Evolutionary conservation across 1,140 invertebrate genomes (phyloP), one percentile per base, ranked within the genome.

Genomic region (Achatina immaculata): DNA sequence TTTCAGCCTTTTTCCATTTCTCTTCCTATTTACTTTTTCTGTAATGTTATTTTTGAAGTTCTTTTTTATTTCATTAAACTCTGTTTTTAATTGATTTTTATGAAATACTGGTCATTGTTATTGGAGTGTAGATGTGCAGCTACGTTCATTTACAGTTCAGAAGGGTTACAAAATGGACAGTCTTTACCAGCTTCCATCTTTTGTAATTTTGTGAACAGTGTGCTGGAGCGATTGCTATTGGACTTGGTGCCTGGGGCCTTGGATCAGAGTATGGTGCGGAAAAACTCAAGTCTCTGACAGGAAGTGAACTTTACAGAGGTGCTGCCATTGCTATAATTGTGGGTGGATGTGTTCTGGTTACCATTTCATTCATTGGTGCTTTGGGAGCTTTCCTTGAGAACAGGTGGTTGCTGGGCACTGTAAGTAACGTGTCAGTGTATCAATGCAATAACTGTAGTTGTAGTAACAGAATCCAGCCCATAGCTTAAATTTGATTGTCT

Each of bases 161-260:
- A n/a, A n/a, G n/a, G n/a, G n/a, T n/a, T n/a, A n/a, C n/a, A n/a
- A n/a, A n/a, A n/a, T n/a, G n/a, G n/a, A n/a, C n/a, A n/a, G 19
- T 40, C 9, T 69, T 40, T 34, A 31, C 2, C 34, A 48, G 19
- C 11, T 43, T 28, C 42, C 16, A 19, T 73, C 42, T 51, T n/a
- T n/a, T n/a, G n/a, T n/a, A n/a, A n/a, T n/a, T n/a, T n/a, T n/a
- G n/a, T n/a, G n/a, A n/a, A 45, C 43, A 73, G 71, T 40, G 38
- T 48, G 71, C 71, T 28, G 71, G 71, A 73, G 71, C 71, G 6
- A 73, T 73, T 16, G 71, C 71, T 34, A 73, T 73, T 51, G 71
- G 71, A 0, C 71, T 73, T 31, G 71, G 71, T 3, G 71, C 71
- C 1, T 73, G 71, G 71, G 71, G 38, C 16, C 45, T 73, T 1